phyloP scores from a whole-genome alignment of 2,113 vertebrate species.

The Brachirus orientalis region DNA sequence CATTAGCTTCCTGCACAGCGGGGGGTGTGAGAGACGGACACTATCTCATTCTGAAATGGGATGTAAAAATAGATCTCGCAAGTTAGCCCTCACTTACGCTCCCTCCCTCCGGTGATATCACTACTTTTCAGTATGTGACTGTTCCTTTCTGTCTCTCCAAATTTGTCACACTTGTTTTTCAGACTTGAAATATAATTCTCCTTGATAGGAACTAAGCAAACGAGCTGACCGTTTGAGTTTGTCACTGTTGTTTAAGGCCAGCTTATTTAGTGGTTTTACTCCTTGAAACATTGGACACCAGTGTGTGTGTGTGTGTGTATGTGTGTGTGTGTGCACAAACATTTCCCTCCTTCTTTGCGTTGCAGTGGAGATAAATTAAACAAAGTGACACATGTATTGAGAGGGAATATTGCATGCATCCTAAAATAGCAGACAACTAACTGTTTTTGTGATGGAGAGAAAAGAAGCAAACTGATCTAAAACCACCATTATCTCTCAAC shows the following conservation, averaged over 20 bases:
- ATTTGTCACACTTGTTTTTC: conserved; percentile 40
- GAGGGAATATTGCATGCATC: conserved; percentile 45
- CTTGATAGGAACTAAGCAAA: conserved; percentile 27
- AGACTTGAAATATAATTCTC: conserved; percentile 22
- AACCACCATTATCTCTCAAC: conserved; percentile 45
- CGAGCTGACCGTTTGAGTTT: conserved; percentile 25
- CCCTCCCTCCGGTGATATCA: conserved; percentile 38
- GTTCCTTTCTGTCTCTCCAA: conserved; percentile 27
- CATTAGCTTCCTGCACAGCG: conserved; percentile 74
- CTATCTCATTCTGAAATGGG: conserved; percentile 80
- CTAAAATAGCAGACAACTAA: conserved; percentile 57
- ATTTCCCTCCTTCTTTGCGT: conserved; percentile 31
- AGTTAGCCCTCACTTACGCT: conserved; percentile 51
- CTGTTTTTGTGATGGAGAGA: conserved; percentile 33
- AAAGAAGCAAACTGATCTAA: conserved; percentile 52
- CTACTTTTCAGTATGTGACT: conserved; percentile 22
- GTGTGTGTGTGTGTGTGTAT: not conserved
- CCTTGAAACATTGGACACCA: conserved; percentile 26
- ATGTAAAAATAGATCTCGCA: conserved; percentile 78
- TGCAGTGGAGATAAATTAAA: conserved; percentile 29
- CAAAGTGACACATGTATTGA: conserved; percentile 45
- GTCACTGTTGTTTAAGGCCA: conserved; percentile 24
- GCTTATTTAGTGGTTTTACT: conserved; percentile 29
- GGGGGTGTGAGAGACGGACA: conserved; percentile 72
- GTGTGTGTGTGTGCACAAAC: conserved; percentile 1